phyloP scores from a whole-genome alignment of 2,113 vertebrate species.

The Cyanoramphus novaezelandiae region DNA sequence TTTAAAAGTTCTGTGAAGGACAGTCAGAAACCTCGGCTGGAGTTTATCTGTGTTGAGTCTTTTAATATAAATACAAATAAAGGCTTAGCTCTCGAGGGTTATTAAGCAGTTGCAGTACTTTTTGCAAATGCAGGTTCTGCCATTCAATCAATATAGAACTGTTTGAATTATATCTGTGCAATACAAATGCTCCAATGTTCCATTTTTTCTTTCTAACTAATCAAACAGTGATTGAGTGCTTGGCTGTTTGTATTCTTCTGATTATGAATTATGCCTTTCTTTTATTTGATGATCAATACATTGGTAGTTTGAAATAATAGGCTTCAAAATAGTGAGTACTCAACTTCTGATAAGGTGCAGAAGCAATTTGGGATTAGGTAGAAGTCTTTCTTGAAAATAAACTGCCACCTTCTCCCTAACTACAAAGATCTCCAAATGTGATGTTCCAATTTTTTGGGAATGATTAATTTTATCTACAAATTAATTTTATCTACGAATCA shows the following conservation, averaged over 20 bases:
- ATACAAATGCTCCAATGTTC: not conserved
- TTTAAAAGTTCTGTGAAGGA: not conserved
- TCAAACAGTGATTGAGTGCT: not conserved
- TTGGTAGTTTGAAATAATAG: not conserved
- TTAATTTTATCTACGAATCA: not conserved
- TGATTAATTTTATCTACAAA: too few relatives aligned
- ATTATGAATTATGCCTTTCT: not conserved
- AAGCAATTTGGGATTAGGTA: not conserved
- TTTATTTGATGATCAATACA: not conserved
- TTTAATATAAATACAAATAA: not conserved
- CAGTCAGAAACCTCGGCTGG: not conserved
- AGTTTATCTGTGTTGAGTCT: not conserved
- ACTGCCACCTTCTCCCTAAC: not conserved
- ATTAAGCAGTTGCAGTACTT: not conserved
- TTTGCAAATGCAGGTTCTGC: not conserved
- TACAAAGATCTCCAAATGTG: not conserved
- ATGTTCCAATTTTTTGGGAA: not conserved
- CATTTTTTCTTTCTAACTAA: not conserved
- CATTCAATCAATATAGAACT: not conserved
- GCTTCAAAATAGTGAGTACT: not conserved
- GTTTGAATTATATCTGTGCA: not conserved
- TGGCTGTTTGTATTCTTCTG: not conserved
- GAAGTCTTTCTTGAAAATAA: conserved; percentile 42
- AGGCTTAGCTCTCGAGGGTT: not conserved
- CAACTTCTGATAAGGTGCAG: not conserved